Base-by-base conservation (phyloP, 1,140 invertebrate genomes). In the Contarinia nasturtii region DNA sequence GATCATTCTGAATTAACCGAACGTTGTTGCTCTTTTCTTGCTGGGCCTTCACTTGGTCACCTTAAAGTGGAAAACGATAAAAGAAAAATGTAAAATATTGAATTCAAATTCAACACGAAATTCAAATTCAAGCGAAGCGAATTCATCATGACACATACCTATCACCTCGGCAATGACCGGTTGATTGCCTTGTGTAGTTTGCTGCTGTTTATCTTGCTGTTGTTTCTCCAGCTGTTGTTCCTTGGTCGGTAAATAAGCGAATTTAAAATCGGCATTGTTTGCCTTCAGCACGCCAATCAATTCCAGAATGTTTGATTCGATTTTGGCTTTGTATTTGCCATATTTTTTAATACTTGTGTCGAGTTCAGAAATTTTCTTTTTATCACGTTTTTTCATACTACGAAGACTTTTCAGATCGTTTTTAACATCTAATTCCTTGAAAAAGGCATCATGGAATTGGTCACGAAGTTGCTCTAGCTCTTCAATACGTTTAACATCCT, bases 361-460 rank as follows among this genome's bases (percentile, higher is more conserved):
- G 20, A 61, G 40, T 52, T 63, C 61, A 33, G 40, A 45, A n/a
- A 63, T 61, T 44, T 60, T 60, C 52, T 61, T 63, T 46, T 63
- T 63, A 21, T 63, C 61, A 10, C 53, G 54, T 47, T 63, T 63
- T 10, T 61, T 58, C 51, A 55, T 54, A 45, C 55, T 54, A 53
- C 57, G 57, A 18, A 58, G 15, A 1, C 51, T 47, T 49, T 57
- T 59, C 50, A 63, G 54, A 48, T 61, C 58, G 27, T 57, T 56
- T 50, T 63, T 63, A 33, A 55, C 56, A 7, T 53, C 54, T 33
- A 61, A 61, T 46, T 63, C 61, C 46, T 63, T 63, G 33, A 63
- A 63, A 27, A 63, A 63, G 18, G 63, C 61, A 22, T 61, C 58
- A 2, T 61, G 55, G 40, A 63, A 63, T 42, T 63, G 60, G 38